Conservation (phyloP, 2,888 invertebrate genomes). For the Anthophora plumipes region DNA sequence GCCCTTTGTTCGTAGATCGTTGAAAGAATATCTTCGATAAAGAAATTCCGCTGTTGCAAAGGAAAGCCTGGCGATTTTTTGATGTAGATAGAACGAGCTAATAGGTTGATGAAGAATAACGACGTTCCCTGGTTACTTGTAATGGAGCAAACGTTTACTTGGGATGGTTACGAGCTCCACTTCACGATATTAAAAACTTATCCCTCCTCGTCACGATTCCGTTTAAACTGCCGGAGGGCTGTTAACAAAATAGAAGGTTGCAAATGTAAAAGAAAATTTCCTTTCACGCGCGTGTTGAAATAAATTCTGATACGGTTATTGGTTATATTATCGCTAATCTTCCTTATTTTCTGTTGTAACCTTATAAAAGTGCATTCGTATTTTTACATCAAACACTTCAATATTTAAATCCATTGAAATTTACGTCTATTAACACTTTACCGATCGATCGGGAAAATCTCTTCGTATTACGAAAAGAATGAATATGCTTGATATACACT, state of each 20-base stretch:
- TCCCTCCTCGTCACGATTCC: not conserved
- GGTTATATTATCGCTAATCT: too few relatives aligned
- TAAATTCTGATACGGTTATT: too few relatives aligned
- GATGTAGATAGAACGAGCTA: not conserved
- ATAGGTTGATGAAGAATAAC: conserved; percentile 7
- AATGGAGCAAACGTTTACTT: not conserved
- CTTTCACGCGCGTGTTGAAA: too few relatives aligned
- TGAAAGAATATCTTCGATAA: not conserved
- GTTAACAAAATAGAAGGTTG: not conserved
- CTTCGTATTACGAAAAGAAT: too few relatives aligned
- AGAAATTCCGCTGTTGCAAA: not conserved
- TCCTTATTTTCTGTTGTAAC: too few relatives aligned
- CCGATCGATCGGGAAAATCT: too few relatives aligned
- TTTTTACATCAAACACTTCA: too few relatives aligned
- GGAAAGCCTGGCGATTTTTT: not conserved
- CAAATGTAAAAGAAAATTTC: not conserved
- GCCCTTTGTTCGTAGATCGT: too few relatives aligned
- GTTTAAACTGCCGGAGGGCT: not conserved
- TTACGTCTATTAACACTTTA: too few relatives aligned
- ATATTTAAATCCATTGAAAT: too few relatives aligned
- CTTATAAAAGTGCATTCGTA: too few relatives aligned
- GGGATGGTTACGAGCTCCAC: not conserved
- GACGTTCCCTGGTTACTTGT: conserved; percentile 1
- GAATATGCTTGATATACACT: too few relatives aligned
- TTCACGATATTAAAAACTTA: not conserved